Base-by-base conservation (phyloP, 2,888 invertebrate genomes). In the Drepanosiphum platanoidis region DNA sequence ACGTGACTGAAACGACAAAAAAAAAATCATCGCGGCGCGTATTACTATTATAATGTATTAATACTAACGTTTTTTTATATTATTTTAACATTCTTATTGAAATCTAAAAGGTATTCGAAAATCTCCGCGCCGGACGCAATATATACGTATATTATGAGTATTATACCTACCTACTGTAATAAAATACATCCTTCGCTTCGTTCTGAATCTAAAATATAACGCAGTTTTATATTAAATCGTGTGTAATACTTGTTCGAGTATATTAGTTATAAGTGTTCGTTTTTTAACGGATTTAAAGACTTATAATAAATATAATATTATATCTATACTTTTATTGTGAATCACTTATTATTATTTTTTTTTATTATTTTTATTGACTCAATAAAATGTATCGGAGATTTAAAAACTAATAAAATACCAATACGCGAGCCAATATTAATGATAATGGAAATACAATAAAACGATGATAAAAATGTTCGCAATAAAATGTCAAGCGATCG, bases 321-420 rank as follows among this genome's bases (percentile, higher is more conserved):
- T n/a, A n/a, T n/a, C n/a, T n/a, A n/a, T 3, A 46, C 27, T 39
- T 27, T 46, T 42, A 74, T 32, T 32, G 46, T 46, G 22, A 46
- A 74, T 74, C 22, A 30, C 9, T 74, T 74, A 72, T 72, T 22
- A 46, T 30, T 72, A 27, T 42, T 72, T n/a, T n/a, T n/a, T n/a
- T n/a, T n/a, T n/a, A n/a, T n/a, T n/a, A n/a, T n/a, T n/a, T n/a
- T 32, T 74, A 70, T 42, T 5, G 52, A 52, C 27, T 61, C 77
- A 61, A 61, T 66, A 66, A 66, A 66, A 66, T 34, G 18, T 66
- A 66, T 39, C 74, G 22, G 13, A 42, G 0, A 52, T 30, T 61
- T 61, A 39, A 77, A 77, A 77, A 61, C 27, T 18, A n/a, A 61
- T 77, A 61, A 77, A 61, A 77, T 22, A 30, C 30, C 11, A 77